These are phyloP conservation scores for Amorpha juglandis DNA, from an alignment of 2,888 invertebrate genomes.

Conservation along the genomic window DNA sequence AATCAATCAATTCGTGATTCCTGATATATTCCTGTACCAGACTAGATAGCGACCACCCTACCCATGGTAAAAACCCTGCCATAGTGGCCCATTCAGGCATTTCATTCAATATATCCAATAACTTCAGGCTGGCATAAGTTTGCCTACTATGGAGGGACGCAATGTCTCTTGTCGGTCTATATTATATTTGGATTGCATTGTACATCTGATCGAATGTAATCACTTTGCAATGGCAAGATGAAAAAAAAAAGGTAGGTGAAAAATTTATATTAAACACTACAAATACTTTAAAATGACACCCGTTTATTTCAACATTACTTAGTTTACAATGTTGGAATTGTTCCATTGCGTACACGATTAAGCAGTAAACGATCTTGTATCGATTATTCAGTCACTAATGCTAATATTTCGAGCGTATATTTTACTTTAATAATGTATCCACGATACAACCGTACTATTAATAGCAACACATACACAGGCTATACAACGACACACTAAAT, in stretches of 20 bases:
- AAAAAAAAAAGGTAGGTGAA: neutral
- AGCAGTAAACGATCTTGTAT: neutral
- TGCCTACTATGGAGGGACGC: no score
- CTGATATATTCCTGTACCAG: no score
- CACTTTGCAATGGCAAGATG: no score
- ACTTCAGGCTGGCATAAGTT: no score
- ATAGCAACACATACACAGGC: slow-evolving; percentile 6
- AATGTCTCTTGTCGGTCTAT: no score
- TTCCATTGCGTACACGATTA: neutral
- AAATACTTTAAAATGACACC: neutral
- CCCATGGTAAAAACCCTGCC: no score
- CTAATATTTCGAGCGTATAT: neutral
- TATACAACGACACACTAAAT: slow-evolving; percentile 48
- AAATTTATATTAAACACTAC: neutral
- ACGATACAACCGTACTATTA: neutral
- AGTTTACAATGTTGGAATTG: neutral
- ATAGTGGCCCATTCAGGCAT: no score
- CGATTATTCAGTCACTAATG: neutral
- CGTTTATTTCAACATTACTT: neutral
- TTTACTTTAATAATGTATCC: neutral
- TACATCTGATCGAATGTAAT: no score
- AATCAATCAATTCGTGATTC: no score
- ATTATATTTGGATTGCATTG: no score
- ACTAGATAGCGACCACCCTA: no score
- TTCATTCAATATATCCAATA: no score